Conservation (phyloP, 1,140 invertebrate genomes). For the Megalopta genalis region DNA sequence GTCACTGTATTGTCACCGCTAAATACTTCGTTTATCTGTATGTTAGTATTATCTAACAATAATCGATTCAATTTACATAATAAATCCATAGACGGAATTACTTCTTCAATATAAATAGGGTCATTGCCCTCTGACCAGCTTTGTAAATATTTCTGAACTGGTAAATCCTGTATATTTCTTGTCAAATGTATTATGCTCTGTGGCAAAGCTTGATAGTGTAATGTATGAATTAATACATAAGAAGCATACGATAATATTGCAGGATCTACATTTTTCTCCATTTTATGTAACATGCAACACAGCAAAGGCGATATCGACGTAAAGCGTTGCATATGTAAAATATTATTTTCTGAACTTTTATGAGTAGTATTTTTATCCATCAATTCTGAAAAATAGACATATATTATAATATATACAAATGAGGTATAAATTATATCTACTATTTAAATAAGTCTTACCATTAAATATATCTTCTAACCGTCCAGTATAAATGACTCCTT, state of each 20-base stretch:
- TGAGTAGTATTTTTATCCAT: neutral
- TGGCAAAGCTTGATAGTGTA: slow-evolving; percentile 72
- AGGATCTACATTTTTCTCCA: slow-evolving; percentile 56
- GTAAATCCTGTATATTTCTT: slow-evolving; percentile 55
- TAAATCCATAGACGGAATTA: slow-evolving; percentile 37
- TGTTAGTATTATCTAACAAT: slow-evolving; percentile 44
- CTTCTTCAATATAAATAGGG: slow-evolving; percentile 43
- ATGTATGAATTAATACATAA: slow-evolving; percentile 63
- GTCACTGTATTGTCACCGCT: slow-evolving; percentile 29
- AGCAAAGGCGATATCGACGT: slow-evolving; percentile 68
- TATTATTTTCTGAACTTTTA: slow-evolving; percentile 12
- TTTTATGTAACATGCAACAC: slow-evolving; percentile 66
- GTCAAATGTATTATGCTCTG: slow-evolving; percentile 62
- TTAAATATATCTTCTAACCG: slow-evolving; percentile 65
- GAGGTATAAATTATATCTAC: neutral
- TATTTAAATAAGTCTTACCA: slow-evolving; percentile 39
- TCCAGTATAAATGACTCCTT: slow-evolving; percentile 44
- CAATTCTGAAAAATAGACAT: slow-evolving; percentile 28
- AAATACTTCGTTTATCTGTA: slow-evolving; percentile 51
- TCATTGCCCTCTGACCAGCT: slow-evolving; percentile 58
- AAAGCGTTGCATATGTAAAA: slow-evolving; percentile 43
- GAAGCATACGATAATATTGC: slow-evolving; percentile 62
- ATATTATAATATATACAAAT: neutral
- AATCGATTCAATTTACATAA: slow-evolving; percentile 54
- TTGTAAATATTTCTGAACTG: slow-evolving; percentile 61